phyloP scores from a whole-genome alignment of 2,888 invertebrate genomes.

The Perizoma flavofasciatum region DNA sequence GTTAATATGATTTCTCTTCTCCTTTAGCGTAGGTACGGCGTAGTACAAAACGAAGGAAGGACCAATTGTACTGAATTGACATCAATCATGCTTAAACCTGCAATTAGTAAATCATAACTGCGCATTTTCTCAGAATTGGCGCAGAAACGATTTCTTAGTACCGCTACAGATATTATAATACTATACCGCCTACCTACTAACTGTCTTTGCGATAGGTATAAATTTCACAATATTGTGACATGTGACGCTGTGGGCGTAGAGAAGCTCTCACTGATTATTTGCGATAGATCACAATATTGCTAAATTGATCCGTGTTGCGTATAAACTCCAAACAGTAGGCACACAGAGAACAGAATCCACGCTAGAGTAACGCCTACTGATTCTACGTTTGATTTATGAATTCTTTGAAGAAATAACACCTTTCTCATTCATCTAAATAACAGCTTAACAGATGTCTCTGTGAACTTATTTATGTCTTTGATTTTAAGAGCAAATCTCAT shows the following conservation, averaged over 20 bases:
- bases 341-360: conserved; percentile 28
- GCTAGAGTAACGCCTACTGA: conserved; percentile 22
- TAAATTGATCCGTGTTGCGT: conserved; percentile 51
- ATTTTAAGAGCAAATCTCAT: conserved; percentile 11
- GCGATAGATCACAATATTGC: conserved; percentile 49
- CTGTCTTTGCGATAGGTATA: conserved; percentile 11
- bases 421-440: conserved; percentile 19
- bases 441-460: conserved; percentile 15
- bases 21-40: neutral
- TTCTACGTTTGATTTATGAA: conserved; percentile 18
- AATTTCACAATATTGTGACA: conserved; percentile 20
- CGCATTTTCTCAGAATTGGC: conserved; percentile 23
- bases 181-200: neutral
- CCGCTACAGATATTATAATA: neutral
- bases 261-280: conserved; percentile 29
- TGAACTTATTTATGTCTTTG: conserved; percentile 18
- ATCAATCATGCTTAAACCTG: conserved; percentile 25
- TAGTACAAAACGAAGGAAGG: conserved; percentile 12
- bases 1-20: no score
- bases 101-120: conserved; percentile 26
- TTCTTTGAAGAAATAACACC: conserved; percentile 21
- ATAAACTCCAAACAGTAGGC: conserved; percentile 34
- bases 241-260: conserved; percentile 16
- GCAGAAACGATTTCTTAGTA: conserved; percentile 6
- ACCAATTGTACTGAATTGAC: conserved; percentile 17